Evolutionary conservation across 35 echinoderm and acorn worm species (phyloP), one percentile per base, ranked within the genome.

Genomic region (Strongylocentrotus purpuratus): DNA sequence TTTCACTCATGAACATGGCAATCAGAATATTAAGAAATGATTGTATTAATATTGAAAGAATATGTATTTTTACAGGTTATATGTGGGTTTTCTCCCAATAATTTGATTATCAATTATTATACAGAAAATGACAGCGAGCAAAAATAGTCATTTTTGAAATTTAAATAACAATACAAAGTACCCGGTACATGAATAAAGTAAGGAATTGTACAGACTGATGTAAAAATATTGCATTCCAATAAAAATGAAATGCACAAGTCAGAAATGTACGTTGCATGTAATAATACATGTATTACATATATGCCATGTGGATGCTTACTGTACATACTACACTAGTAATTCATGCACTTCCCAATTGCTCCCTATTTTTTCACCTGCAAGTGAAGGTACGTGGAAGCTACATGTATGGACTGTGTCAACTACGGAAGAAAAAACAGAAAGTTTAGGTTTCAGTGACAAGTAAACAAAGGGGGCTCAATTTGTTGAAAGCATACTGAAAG

Each of bases 401-500:
- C 22, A 22, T 7, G 20, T 78, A 28, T 28, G 20, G 2, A 78
- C 65, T 45, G 33, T 89, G 87, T 89, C 18, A 46, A 89, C 32
- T 89, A 31, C 14, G 33, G 9, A 89, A 46, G 45, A 89, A 89
- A 88, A 46, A 33, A 33, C 87, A 45, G 87, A 18, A 89, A 89
- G 45, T 46, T 46, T 15, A 15, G 87, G 87, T 89, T 89, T 89
- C 87, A 89, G 31, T 45, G 87, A 33, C 45, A 33, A 89, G 87
- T 89, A 89, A 89, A 89, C 87, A 89, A 89, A 89, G 41, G 87
- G 33, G 87, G 87, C 45, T 5, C 87, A 10, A 89, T 89, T 89
- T 89, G 33, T 10, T 89, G 87, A 89, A 89, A 89, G 87, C 11
- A 59, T 9, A 0, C 87, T 89, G 87, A 89, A 89, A 89, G 87